A percentile compares a stretch with the other conserved stretches of the same genome.
Evolutionary conservation across 2,797 vertebrate species (phyloP).

Genomic region (Amniataba percoides): DNA sequence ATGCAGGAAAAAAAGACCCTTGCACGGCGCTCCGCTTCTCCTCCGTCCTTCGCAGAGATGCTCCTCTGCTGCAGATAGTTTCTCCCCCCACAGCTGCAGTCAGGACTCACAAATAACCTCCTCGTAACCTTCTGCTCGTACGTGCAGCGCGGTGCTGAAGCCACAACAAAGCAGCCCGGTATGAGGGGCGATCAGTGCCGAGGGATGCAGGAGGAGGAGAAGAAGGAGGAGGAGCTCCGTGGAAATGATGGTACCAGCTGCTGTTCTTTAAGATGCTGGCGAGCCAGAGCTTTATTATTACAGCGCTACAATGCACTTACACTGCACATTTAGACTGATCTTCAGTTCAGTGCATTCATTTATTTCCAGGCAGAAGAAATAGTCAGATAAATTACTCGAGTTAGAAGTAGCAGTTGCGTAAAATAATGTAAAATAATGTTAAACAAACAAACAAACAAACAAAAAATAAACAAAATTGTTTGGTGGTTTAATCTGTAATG

Average conservation of each 20-base stretch:
- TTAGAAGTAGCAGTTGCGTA: too few species aligned
- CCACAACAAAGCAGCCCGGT: conserved; percentile 58
- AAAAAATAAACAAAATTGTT: too few species aligned
- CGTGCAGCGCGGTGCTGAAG: conserved; percentile 32
- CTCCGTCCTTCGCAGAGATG: not conserved
- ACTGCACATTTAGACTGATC: not conserved
- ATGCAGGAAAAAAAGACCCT: conserved; percentile 59
- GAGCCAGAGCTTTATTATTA: not conserved
- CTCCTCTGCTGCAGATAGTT: not conserved
- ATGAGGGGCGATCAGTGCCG: conserved; percentile 64
- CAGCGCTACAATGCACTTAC: not conserved
- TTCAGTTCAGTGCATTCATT: not conserved
- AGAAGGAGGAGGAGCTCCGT: conserved; percentile 44
- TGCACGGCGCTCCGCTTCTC: not conserved
- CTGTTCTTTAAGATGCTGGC: not conserved
- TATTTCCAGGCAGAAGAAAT: not conserved
- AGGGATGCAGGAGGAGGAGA: conserved; percentile 22
- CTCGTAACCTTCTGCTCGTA: conserved; percentile 73
- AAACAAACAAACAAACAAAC: too few species aligned
- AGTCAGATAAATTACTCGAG: not conserved
- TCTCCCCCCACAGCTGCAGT: too few species aligned
- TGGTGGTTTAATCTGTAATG: not conserved
- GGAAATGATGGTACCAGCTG: not conserved
- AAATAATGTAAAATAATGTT: too few species aligned
- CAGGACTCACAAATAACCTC: conserved; percentile 66